Evolutionary conservation across 2,797 vertebrate species (phyloP).

Genomic region (Clamator glandarius): DNA sequence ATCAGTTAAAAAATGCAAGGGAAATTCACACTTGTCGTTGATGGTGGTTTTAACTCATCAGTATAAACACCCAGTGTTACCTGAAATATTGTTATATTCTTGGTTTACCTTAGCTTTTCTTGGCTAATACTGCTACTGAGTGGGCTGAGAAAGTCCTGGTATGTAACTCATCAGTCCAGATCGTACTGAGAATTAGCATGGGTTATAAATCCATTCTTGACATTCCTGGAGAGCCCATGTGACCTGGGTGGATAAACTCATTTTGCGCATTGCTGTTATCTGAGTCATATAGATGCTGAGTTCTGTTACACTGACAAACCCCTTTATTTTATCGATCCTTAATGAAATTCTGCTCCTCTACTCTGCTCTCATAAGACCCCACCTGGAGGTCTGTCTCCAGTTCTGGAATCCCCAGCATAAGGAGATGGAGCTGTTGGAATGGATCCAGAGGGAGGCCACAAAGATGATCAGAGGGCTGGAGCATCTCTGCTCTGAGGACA

Average conservation of each 20-base stretch:
- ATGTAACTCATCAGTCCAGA: neutral
- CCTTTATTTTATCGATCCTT: neutral
- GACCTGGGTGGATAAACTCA: neutral
- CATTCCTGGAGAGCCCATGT: rapidly evolving
- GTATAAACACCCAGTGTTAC: neutral
- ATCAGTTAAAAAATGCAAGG: neutral
- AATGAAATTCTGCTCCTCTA: neutral
- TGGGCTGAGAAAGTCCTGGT: neutral
- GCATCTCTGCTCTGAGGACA: too few relatives aligned
- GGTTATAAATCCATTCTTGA: neutral
- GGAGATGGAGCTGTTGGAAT: too few relatives aligned
- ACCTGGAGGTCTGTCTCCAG: too few relatives aligned
- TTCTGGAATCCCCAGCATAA: too few relatives aligned
- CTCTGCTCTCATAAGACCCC: too few relatives aligned
- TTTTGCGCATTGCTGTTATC: neutral
- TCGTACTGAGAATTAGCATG: neutral
- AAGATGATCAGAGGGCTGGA: too few relatives aligned
- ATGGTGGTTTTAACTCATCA: neutral
- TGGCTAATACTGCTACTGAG: neutral
- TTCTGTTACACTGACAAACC: neutral
- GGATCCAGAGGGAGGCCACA: too few relatives aligned
- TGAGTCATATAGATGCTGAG: neutral
- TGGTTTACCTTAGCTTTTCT: neutral
- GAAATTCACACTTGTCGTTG: neutral
- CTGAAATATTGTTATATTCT: neutral